These are phyloP conservation scores for Cottus gobio DNA, from an alignment of 2,113 vertebrate genomes.

Conservation along the genomic window DNA sequence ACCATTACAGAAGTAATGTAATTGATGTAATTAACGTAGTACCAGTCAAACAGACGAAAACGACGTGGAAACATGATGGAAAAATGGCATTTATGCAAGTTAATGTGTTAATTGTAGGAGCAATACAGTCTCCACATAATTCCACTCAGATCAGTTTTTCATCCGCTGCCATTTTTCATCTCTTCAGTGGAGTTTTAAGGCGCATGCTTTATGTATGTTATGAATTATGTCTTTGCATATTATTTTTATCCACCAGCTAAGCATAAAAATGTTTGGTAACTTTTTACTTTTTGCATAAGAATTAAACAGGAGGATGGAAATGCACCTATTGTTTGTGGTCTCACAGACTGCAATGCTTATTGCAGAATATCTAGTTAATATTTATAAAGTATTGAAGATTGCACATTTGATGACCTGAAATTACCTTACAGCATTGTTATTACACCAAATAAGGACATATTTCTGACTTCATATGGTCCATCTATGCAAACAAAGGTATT, in stretches of 20 bases:
- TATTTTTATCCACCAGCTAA: not conserved
- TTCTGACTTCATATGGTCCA: not conserved
- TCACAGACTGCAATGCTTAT: too few relatives aligned
- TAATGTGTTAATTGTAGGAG: conserved; percentile 14
- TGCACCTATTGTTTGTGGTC: not conserved
- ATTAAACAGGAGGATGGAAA: not conserved
- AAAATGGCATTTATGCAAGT: not conserved
- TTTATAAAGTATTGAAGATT: not conserved
- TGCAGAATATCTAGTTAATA: not conserved
- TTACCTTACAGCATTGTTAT: not conserved
- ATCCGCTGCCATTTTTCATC: not conserved
- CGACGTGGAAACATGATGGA: not conserved
- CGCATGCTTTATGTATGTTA: not conserved
- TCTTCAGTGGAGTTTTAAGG: not conserved
- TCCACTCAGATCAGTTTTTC: conserved; percentile 10
- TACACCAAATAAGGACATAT: not conserved
- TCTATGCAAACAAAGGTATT: not conserved
- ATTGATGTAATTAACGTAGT: not conserved
- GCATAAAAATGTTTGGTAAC: not conserved
- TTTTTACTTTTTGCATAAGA: not conserved
- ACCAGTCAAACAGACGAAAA: not conserved
- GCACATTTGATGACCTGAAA: not conserved
- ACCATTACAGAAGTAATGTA: too few relatives aligned
- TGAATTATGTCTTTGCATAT: not conserved
- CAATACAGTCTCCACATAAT: not conserved